A percentile compares a stretch with the other conserved stretches of the same genome.
Evolutionary conservation across 2,113 vertebrate species (phyloP).

Genomic region (Centropus unirufus): DNA sequence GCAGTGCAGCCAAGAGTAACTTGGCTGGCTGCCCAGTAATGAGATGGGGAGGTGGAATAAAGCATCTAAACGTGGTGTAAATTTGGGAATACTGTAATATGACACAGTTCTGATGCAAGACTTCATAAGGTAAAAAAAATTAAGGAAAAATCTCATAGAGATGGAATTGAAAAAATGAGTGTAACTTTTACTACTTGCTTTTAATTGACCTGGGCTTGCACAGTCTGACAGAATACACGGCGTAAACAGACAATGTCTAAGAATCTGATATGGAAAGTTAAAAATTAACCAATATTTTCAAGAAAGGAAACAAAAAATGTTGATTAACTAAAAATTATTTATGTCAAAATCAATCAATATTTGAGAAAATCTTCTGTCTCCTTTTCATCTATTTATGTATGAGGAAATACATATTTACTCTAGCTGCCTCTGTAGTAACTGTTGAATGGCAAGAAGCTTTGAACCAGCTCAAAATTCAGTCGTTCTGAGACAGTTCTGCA

Average conservation of each 20-base stretch:
- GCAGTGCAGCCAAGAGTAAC: neutral
- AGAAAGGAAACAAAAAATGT: conserved; percentile 24
- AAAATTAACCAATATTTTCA: conserved; percentile 51
- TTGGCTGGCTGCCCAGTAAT: conserved; percentile 1
- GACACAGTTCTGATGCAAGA: neutral
- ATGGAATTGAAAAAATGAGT: neutral
- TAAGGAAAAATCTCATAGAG: neutral
- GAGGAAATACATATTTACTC: conserved; percentile 63
- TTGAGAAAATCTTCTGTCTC: conserved; percentile 16
- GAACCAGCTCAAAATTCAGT: conserved; percentile 42
- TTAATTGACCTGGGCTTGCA: neutral
- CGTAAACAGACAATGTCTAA: neutral
- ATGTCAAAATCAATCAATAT: conserved; percentile 58
- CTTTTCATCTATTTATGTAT: conserved; percentile 74
- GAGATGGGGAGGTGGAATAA: neutral
- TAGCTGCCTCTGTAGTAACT: conserved; percentile 38
- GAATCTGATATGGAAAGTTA: conserved; percentile 23
- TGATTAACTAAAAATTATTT: conserved; percentile 60
- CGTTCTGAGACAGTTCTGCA: conserved; percentile 5
- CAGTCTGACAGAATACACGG: neutral
- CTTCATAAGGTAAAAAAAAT: neutral
- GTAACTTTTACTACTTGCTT: neutral
- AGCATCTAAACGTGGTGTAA: neutral
- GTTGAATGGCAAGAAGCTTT: conserved; percentile 56
- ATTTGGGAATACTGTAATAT: neutral